Evolutionary conservation across 2,113 vertebrate species (phyloP), one percentile per base, ranked within the genome.

Genomic region (Zonotrichia leucophrys): DNA sequence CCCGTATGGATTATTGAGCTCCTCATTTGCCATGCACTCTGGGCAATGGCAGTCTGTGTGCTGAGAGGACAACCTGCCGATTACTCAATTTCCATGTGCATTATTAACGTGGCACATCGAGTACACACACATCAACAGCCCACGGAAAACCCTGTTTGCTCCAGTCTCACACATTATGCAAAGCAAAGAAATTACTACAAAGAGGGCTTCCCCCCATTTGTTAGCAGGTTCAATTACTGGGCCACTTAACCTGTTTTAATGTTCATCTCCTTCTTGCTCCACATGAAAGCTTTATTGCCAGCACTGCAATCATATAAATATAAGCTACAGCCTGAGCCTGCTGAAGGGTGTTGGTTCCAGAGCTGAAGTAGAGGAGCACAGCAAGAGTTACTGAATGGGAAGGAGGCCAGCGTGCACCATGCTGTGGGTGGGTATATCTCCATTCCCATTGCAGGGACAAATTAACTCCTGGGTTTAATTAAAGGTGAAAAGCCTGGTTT

Each of bases 181-280:
- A 91, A 72, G 83, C 63, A 78, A 64, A 91, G 77, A 31, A 64
- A 83, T 72, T 69, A 73, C 66, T 76, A 52, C 68, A 80, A 52
- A 87, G 77, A 94, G 50, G 55, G 80, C 68, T 92, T 41, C 88
- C 53, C 41, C 75, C 79, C 19, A 21, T 85, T 90, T 88, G 92
- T 79, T 50, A 92, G 17, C 89, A 50, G 77, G 53, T 89, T 96
- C 58, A 81, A 89, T 90, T 89, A 76, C 27, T 50, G 77, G 85
- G 79, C 94, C 95, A 94, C 68, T 97, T 94, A 95, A 88, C 92
- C 95, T 94, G 67, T 74, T 83, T 70, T 66, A 91, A 80, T 80
- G 87, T 70, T 91, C 82, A 63, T 91, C 93, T 91, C 67, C 72
- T 90, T 39, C 88, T 79, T 41, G 58, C 72, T 85, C 81, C 78